phyloP scores from a whole-genome alignment of 2,888 invertebrate species.

The Gibbula magus region DNA sequence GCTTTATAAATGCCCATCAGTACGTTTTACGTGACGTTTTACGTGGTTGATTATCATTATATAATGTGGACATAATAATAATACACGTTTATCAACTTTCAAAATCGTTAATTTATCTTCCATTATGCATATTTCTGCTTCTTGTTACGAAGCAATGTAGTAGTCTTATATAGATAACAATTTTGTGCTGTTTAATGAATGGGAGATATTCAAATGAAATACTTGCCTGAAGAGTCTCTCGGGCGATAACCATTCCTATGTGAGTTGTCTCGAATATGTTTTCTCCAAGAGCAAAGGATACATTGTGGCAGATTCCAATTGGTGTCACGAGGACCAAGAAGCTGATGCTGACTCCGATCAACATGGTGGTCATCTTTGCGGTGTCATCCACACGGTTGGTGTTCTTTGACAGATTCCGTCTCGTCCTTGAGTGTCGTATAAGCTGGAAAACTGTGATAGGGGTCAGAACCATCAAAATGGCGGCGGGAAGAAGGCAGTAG shows the following conservation, averaged over 20 bases:
- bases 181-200: too few species aligned
- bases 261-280: constrained; percentile 44
- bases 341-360: constrained; percentile 41
- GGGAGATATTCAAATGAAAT: too few species aligned
- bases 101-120: too few species aligned
- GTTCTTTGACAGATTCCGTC: constrained; percentile 18
- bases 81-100: too few species aligned
- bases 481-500: constrained; percentile 19
- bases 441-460: constrained; percentile 31
- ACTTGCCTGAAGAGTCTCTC: neutral
- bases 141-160: too few species aligned
- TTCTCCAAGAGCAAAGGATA: constrained; percentile 12
- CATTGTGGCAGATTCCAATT: constrained; percentile 26
- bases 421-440: constrained; percentile 19
- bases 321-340: constrained; percentile 32
- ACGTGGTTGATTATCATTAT: too few species aligned
- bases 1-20: too few species aligned
- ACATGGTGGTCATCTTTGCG: constrained; percentile 50
- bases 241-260: constrained; percentile 53
- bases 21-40: too few species aligned
- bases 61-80: too few species aligned
- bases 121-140: too few species aligned
- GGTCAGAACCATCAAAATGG: constrained; percentile 10
- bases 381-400: constrained; percentile 31
- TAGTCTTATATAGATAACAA: too few species aligned